Base-by-base conservation (phyloP, 2,113 vertebrate species). In the Prionailurus bengalensis region DNA sequence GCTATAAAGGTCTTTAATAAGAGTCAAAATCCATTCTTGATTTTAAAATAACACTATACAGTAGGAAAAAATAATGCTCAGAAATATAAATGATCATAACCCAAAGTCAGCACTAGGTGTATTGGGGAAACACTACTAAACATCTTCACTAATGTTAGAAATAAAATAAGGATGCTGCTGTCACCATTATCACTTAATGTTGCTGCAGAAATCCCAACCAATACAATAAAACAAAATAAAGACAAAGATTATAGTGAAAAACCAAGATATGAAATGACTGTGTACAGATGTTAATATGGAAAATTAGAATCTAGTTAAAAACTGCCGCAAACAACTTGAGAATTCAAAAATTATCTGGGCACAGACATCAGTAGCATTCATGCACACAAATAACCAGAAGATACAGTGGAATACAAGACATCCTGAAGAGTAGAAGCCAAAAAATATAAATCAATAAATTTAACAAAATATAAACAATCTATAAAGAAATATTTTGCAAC, bases 151-250 rank as follows among this genome's bases (percentile, higher is more conserved):
- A 95, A 42, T 63, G 23, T 91, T 53, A 90, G 10, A 8, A 81
- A 76, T 91, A 85, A 87, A 95, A 63, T 82, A 90, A 96, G 13
- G 25, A n/a, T 68, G 29, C 1, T 78, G 15, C 17, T 85, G 78
- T 48, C 11, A 79, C 7, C 14, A 90, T 55, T 80, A 87, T 92
- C 71, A 65, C 9, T 70, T 55, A 92, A 70, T 71, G 36, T 48
- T 80, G 16, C 4, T 95, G 14, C 7, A 93, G 58, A 91, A 97
- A 94, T 73, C 51, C 19, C 16, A 94, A 51, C 31, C 17, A 94
- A 51, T 29, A 33, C 4, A 93, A 53, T 65, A 33, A 96, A 96
- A 80, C 16, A 97, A 80, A 65, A 88, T 53, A 63, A 65, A 39
- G 16, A 19, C 53, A 19, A 70, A 73, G 80, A 45, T 58, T 21